Evolutionary conservation across 2,113 vertebrate genomes (phyloP), one percentile per base, ranked within the genome.

Genomic region (Amia ocellicauda): DNA sequence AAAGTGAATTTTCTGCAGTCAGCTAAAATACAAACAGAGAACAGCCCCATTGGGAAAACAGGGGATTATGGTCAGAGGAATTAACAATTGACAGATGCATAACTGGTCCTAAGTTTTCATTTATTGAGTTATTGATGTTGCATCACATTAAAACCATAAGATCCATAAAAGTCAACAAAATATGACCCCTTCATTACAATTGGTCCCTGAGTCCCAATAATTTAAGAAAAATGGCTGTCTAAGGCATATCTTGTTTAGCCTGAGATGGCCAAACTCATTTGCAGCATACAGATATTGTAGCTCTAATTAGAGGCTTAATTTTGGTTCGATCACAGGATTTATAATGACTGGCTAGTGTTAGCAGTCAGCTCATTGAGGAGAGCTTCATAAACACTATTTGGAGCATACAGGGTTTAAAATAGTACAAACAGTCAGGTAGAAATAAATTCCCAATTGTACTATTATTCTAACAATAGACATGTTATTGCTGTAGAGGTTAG

Each of bases 61-160:
- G 64, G 1, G 63, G 68, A 75, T 70, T 70, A 64, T 64, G 58
- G 36, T 62, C 55, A 50, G 40, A 74, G 47, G 62, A 72, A 75
- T 77, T 70, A 77, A 27, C 54, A 56, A 29, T 29, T 67, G 69
- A 70, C 61, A 62, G 50, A 60, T 26, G 58, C 53, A 71, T 73
- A 79, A 67, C 69, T 55, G 45, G 56, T 57, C 73, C 50, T 50
- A 67, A 58, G 60, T 64, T 80, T 74, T 70, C 57, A 68, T 74
- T 72, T 72, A 73, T 74, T 19, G 29, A 68, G 26, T 13, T 64
- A 73, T 69, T 72, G 68, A 77, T 62, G 45, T 66, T 29, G 41
- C 10, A 31, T 62, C 47, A 42, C 57, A 8, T 55, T 54, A 54
- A n/a, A 54, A 10, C 19, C 13, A 13, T 31, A 7, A 62, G 61